Conservation (phyloP, 2,888 invertebrate genomes). For the Phengaris alcon region DNA sequence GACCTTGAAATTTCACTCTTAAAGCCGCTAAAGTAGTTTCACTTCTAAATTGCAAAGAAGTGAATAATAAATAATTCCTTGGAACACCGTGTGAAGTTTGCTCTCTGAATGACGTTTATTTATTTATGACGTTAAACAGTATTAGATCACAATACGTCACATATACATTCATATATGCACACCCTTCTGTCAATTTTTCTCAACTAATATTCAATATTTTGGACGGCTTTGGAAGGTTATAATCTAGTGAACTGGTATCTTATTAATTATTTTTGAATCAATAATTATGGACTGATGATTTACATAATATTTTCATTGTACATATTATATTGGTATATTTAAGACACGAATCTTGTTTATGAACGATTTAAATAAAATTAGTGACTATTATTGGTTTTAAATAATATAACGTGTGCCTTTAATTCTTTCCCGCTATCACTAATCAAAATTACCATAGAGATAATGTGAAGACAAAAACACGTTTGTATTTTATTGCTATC, state of each 20-base stretch:
- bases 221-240: conserved; percentile 44
- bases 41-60: too few relatives aligned
- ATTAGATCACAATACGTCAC: conserved; percentile 29
- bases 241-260: conserved; percentile 23
- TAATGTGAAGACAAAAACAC: too few relatives aligned
- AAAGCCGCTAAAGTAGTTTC: too few relatives aligned
- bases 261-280: neutral
- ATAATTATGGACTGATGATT: neutral
- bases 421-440: too few relatives aligned
- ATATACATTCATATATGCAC: conserved; percentile 28
- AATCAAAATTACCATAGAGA: too few relatives aligned
- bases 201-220: conserved; percentile 38
- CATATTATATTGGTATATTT: neutral
- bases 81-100: conserved; percentile 26
- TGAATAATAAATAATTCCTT: too few relatives aligned
- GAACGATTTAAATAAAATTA: too few relatives aligned
- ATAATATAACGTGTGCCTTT: too few relatives aligned
- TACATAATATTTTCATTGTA: neutral
- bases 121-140: conserved; percentile 32
- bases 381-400: too few relatives aligned
- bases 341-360: neutral
- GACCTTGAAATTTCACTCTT: too few relatives aligned
- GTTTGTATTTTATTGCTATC: too few relatives aligned
- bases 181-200: conserved; percentile 37
- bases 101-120: conserved; percentile 5